These are phyloP conservation scores for Tychaedon coryphoeus DNA, from an alignment of 2,113 vertebrate genomes.

Conservation along the genomic window DNA sequence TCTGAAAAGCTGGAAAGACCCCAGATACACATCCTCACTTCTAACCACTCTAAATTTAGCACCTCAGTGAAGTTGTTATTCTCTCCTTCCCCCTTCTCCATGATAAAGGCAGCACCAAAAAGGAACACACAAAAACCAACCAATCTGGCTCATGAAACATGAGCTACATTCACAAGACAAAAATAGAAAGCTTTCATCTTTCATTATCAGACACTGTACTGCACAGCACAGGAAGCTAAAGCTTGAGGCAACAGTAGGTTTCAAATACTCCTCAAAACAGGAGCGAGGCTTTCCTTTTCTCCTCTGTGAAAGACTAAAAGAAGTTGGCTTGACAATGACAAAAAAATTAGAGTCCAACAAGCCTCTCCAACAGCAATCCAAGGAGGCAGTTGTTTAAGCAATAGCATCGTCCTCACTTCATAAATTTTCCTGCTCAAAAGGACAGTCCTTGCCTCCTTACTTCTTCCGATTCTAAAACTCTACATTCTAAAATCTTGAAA, in stretches of 20 bases:
- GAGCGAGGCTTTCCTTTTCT: not conserved
- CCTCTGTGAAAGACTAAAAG: not conserved
- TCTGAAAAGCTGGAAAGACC: not conserved
- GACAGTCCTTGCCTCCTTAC: not conserved
- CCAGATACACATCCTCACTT: not conserved
- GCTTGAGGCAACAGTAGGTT: constrained; percentile 40
- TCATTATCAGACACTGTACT: constrained; percentile 29
- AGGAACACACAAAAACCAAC: constrained; percentile 20
- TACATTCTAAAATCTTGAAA: not conserved
- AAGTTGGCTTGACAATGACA: constrained; percentile 1
- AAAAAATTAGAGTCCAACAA: not conserved
- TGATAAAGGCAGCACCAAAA: not conserved
- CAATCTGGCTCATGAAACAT: constrained; percentile 22
- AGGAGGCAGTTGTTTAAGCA: not conserved
- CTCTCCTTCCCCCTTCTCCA: not conserved
- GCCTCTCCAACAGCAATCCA: not conserved
- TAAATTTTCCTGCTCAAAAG: not conserved
- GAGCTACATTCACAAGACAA: constrained; percentile 27
- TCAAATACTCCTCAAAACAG: constrained; percentile 15
- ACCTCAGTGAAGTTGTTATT: not conserved
- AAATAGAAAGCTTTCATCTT: constrained; percentile 64
- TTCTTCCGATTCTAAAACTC: not conserved
- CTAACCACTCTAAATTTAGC: not conserved
- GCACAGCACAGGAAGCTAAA: constrained; percentile 5
- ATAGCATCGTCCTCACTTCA: not conserved